Base-by-base conservation (phyloP, 2,888 invertebrate species). In the Salpingus planirostris region DNA sequence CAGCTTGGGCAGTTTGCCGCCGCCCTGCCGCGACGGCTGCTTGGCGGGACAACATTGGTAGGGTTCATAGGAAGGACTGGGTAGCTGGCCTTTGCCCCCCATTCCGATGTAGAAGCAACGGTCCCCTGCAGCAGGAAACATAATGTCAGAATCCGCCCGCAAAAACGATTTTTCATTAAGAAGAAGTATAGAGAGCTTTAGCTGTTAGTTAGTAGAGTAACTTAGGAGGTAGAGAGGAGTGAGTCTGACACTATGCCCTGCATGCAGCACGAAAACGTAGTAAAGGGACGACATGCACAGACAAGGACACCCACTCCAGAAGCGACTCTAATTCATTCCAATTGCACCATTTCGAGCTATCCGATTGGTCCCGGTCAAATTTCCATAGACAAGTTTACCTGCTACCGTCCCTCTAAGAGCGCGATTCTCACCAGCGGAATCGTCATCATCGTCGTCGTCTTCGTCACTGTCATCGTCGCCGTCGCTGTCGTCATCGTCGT, bases 71-170 rank as follows among this genome's bases (percentile, higher is more conserved):
- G 74, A 77, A 69, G 74, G 71, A 69, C 5, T 76, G 67, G 80
- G 78, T 67, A 78, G 73, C 62, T 76, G 75, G 68, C 73, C 76
- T 73, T 82, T 82, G 73, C 84, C 84, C 72, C 86, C 87, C 80
- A 89, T 79, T 76, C 88, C 89, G 76, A 89, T 85, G 85, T 86
- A 86, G 86, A 89, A 88, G 81, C 89, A 89, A 79, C 87, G 87
- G 81, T 88, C 88, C 83, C 88, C 89, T 89, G 86, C 84, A 80
- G 78, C 77, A 82, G 81, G 82, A 85, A 84, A 86, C 83, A 84
- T 73, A 76, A 73, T 78, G 76, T 78, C 74, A 77, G 80, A 77
- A 75, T 71, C 68, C 54, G 56, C 58, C 46, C 53, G 44, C 47
- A 42, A 50, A 29, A 39, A 36, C 63, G 49, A 57, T 34, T 57